Evolutionary conservation across 2,797 vertebrate genomes (phyloP), one percentile per base, ranked within the genome.

Genomic region (Anniella stebbinsi): DNA sequence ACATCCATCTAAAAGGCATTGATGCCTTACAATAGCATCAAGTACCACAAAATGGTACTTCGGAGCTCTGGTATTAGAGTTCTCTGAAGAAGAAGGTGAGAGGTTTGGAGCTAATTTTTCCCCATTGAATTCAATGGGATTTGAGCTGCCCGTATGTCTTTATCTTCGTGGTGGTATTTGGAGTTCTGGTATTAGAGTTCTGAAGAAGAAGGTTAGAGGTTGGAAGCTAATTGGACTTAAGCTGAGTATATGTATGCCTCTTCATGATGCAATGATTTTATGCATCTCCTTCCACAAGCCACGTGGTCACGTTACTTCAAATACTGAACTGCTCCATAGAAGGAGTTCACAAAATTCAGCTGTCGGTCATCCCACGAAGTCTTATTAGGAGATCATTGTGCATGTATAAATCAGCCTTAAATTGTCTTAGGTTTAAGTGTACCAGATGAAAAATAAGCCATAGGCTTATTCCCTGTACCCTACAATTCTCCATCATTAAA

Each of bases 401-500:
- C 51, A 33, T 41, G 18, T 70, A 80, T 89, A 86, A 89, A 85
- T 86, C 83, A 85, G 54, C 66, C 33, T 60, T 80, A 57, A 80
- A 80, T 57, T 41, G 48, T 57, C 73, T 80, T 80, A 70, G 28
- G 48, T 25, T 45, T 75, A 85, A 72, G 13, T 33, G 78, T 17
- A 30, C 28, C 25, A 28, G 36, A 30, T 69, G 30, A 86, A 70
- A 63, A 67, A 36, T n/a, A 45, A 45, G 4, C 51, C 51, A 80
- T 2, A 48, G 67, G 67, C 5, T 66, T 75, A 75, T 87, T 80
- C 28, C 3, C 72, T 82, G 45, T n/a, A 67, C 63, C 60, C 60
- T 63, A 66, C 45, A 82, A 75, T 82, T 82, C 57, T 82, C 57
- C 30, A 76, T 45, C 60, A 76, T 82, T 83, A 87, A 75, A 76